Percentiles rank a stretch among this genome's conserved stretches.
These are phyloP conservation scores for Geophilus truncorum DNA, from an alignment of 2,888 invertebrate genomes.

Conservation along the genomic window DNA sequence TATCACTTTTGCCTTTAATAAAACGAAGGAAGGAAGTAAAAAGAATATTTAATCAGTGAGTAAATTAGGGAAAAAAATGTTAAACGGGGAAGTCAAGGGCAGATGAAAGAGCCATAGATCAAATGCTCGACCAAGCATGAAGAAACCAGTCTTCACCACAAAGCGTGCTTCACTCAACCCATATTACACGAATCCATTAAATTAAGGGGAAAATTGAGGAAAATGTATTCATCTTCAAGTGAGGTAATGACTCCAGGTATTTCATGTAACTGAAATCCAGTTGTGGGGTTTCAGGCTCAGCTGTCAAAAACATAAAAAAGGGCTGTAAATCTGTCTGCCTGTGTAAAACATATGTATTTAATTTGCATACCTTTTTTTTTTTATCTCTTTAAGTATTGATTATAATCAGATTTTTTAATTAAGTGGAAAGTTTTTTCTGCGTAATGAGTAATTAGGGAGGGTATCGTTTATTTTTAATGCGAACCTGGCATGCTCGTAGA, in stretches of 20 bases:
- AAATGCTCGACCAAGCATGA: not conserved
- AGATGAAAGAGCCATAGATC: not conserved
- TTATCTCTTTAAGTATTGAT: not conserved
- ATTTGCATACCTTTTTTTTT: not conserved
- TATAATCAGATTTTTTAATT: no score
- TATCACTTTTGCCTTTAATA: not conserved
- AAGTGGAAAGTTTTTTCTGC: no score
- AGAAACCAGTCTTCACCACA: conserved; percentile 5
- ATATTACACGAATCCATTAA: conserved; percentile 12
- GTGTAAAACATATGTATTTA: not conserved
- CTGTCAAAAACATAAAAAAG: not conserved
- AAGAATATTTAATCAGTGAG: not conserved
- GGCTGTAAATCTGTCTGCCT: not conserved
- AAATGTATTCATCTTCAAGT: not conserved
- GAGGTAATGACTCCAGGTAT: not conserved
- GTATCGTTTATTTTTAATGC: no score
- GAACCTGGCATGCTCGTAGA: no score
- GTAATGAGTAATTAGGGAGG: no score
- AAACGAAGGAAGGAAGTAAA: not conserved
- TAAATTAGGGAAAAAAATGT: not conserved
- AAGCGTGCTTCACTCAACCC: conserved; percentile 1
- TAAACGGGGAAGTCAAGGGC: not conserved
- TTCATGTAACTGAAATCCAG: not conserved
- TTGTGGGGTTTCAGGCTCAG: not conserved
- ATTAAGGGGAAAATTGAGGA: not conserved